These are phyloP conservation scores for Ceyx erithaca DNA, from an alignment of 2,797 vertebrate genomes.

Conservation along the genomic window DNA sequence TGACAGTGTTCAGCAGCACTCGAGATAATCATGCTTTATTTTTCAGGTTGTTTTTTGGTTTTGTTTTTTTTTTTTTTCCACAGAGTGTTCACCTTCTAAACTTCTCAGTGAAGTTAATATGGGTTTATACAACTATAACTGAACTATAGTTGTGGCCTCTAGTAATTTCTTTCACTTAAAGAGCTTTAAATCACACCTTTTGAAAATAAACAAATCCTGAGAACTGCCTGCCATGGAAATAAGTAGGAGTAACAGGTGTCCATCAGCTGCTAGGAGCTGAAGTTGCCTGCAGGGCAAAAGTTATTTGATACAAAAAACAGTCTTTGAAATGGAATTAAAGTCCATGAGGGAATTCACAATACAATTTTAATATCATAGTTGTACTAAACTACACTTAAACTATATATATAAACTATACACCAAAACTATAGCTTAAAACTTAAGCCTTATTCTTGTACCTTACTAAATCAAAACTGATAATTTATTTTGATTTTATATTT, in stretches of 20 bases:
- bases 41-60: neutral
- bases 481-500: neutral
- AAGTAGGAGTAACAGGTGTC: neutral
- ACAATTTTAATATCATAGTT: neutral
- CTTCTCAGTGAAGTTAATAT: neutral
- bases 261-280: conserved; percentile 15
- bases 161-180: conserved; percentile 15
- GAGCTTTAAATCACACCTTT: neutral
- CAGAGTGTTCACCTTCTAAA: neutral
- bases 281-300: neutral
- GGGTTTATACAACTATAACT: neutral
- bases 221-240: neutral
- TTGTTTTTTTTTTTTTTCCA: fast-evolving
- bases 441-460: neutral
- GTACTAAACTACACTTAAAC: neutral
- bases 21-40: neutral
- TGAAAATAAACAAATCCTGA: conserved; percentile 13
- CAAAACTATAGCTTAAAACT: neutral
- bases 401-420: neutral
- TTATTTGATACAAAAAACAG: neutral
- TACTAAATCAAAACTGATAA: neutral
- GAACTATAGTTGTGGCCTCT: neutral
- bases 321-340: neutral
- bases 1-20: neutral
- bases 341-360: neutral